A percentile compares a stretch with the other conserved stretches of the same genome.
phyloP scores from a whole-genome alignment of 1,140 invertebrate genomes.

The Aradophagus sp. region DNA sequence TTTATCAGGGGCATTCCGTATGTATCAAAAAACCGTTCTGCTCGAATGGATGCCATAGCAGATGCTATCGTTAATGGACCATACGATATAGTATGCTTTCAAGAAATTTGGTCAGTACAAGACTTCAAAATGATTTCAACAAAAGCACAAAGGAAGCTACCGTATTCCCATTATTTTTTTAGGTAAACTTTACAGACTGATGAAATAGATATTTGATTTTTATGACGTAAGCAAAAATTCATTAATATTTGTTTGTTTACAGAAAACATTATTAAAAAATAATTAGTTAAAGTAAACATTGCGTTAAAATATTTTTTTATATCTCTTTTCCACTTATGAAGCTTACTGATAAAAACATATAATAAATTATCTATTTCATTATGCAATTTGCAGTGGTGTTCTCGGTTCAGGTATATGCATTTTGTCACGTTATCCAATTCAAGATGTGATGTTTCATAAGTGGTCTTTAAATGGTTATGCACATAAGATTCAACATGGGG shows the following conservation, averaged over 20 bases:
- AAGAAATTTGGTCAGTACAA: conserved; percentile 91
- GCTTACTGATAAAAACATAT: too few relatives aligned
- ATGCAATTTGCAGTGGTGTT: conserved; percentile 83
- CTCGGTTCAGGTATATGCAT: conserved; percentile 94
- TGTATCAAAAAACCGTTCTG: too few relatives aligned
- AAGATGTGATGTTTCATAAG: conserved; percentile 91
- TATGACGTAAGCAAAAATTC: too few relatives aligned
- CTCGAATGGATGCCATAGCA: conserved; percentile 89
- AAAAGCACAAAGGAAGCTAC: conserved; percentile 79
- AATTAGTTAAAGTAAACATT: too few relatives aligned
- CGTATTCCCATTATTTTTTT: conserved; percentile 94
- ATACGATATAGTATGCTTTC: conserved; percentile 92
- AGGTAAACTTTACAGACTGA: conserved; percentile 82
- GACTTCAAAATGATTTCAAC: conserved; percentile 85
- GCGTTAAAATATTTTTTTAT: too few relatives aligned
- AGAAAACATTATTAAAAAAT: background rate
- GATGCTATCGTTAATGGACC: too few relatives aligned
- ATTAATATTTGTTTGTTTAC: conserved; percentile 17
- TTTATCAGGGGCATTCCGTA: too few relatives aligned
- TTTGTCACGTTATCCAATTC: conserved; percentile 90
- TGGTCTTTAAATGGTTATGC: conserved; percentile 98
- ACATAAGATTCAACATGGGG: conserved; percentile 96
- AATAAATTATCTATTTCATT: too few relatives aligned
- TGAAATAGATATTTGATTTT: conserved; percentile 51
- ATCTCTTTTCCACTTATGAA: too few relatives aligned